phyloP scores from a whole-genome alignment of 2,888 invertebrate species.

The Miltochrista miniata region DNA sequence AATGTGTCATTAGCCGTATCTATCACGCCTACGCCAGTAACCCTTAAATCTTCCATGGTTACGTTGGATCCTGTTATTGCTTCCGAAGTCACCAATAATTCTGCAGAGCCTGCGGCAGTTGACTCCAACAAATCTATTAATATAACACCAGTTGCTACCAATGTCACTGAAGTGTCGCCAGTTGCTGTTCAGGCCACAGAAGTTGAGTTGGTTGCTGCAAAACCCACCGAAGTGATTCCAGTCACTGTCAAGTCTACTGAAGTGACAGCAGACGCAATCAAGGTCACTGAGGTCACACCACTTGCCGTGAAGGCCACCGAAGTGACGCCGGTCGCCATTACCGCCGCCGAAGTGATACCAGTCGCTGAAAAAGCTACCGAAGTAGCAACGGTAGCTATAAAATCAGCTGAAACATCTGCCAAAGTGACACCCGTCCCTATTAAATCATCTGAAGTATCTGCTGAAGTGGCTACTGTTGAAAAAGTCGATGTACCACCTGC shows the following conservation, averaged over 20 bases:
- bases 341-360: not conserved
- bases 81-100: conserved; percentile 24
- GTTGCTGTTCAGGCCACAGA: too few species aligned
- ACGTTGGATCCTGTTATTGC: not conserved
- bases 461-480: conserved; percentile 54
- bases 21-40: conserved; percentile 41
- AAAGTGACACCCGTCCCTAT: conserved; percentile 7
- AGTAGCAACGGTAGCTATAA: conserved; percentile 42
- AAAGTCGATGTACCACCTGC: conserved; percentile 65
- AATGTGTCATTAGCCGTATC: conserved; percentile 53
- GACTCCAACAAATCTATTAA: not conserved
- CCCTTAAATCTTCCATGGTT: conserved; percentile 6
- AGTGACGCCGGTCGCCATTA: not conserved
- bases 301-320: not conserved
- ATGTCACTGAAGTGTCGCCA: too few species aligned
- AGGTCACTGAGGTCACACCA: not conserved
- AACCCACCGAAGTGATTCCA: too few species aligned
- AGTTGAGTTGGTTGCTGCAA: too few species aligned
- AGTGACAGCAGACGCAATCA: not conserved
- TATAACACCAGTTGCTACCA: conserved; percentile 5
- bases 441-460: conserved; percentile 17
- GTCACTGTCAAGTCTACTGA: conserved; percentile 6
- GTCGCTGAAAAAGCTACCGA: conserved; percentile 53
- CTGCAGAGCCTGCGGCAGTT: not conserved
- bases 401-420: not conserved